Evolutionary conservation across 2,797 vertebrate genomes (phyloP).

Genomic region (Amblyraja radiata): DNA sequence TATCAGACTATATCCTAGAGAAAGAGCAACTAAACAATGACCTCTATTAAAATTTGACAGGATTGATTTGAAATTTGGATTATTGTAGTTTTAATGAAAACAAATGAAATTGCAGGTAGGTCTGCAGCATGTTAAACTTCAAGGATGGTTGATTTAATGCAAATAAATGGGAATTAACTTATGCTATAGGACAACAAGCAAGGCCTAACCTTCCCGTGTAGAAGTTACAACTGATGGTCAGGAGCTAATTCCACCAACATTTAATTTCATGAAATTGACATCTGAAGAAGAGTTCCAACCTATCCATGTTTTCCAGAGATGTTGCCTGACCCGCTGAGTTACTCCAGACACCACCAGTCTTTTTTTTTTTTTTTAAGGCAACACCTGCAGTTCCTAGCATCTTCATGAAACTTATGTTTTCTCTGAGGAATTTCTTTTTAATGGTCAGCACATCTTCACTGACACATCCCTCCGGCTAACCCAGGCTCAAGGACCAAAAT

Average conservation of each 20-base stretch:
- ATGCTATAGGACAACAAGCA: neutral
- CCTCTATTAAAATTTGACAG: neutral
- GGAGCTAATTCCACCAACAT: neutral
- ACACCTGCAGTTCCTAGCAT: too few species aligned
- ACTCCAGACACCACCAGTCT: too few species aligned
- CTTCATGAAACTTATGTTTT: neutral
- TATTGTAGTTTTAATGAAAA: neutral
- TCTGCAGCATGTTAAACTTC: neutral
- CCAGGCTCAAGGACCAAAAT: neutral
- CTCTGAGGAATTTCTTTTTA: neutral
- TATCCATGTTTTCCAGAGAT: too few species aligned
- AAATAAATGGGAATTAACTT: neutral
- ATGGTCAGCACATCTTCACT: neutral
- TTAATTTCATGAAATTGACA: neutral
- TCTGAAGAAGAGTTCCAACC: neutral
- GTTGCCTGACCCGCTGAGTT: too few species aligned
- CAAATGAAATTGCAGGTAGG: neutral
- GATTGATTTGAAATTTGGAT: neutral
- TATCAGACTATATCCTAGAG: neutral
- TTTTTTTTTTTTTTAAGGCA: too few species aligned
- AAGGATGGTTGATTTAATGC: neutral
- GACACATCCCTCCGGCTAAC: neutral
- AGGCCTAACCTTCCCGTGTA: neutral
- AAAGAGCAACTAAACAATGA: neutral
- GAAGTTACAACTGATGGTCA: neutral